Percentiles rank a stretch among this genome's conserved stretches.
Conservation (phyloP, 2,113 vertebrate species). For the Nyctibius bracteatus region DNA sequence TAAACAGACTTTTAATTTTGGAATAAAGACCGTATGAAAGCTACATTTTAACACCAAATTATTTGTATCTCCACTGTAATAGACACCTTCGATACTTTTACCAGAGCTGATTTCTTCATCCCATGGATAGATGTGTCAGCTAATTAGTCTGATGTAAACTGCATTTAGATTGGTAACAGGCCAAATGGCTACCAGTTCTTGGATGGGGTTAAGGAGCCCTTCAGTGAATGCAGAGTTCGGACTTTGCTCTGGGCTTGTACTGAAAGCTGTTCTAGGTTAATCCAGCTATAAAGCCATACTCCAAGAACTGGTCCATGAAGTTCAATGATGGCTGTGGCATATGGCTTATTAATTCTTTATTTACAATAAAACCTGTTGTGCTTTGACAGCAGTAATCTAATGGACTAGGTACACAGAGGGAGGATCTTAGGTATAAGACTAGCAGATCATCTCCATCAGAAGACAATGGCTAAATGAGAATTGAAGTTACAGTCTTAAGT, state of each 20-base stretch:
- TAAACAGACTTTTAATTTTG: neutral
- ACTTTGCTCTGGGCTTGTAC: neutral
- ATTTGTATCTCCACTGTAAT: neutral
- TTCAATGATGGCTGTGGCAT: neutral
- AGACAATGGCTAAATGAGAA: neutral
- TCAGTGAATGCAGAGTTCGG: neutral
- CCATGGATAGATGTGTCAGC: neutral
- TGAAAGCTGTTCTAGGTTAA: neutral
- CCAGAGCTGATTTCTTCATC: neutral
- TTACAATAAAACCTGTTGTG: neutral
- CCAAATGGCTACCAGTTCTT: neutral
- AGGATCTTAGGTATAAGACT: neutral
- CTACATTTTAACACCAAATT: neutral
- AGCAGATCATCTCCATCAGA: neutral
- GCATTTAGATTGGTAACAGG: neutral
- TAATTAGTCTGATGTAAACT: neutral
- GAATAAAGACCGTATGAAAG: neutral
- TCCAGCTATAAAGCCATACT: neutral
- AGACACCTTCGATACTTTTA: neutral
- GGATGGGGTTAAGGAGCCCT: neutral
- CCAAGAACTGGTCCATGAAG: neutral
- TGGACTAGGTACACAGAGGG: neutral
- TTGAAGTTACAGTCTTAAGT: fast-evolving
- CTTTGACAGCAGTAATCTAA: neutral
- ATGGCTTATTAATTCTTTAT: fast-evolving